Evolutionary conservation across 2,797 vertebrate genomes (phyloP), one percentile per base, ranked within the genome.

Genomic region (Pempheris klunzingeri): DNA sequence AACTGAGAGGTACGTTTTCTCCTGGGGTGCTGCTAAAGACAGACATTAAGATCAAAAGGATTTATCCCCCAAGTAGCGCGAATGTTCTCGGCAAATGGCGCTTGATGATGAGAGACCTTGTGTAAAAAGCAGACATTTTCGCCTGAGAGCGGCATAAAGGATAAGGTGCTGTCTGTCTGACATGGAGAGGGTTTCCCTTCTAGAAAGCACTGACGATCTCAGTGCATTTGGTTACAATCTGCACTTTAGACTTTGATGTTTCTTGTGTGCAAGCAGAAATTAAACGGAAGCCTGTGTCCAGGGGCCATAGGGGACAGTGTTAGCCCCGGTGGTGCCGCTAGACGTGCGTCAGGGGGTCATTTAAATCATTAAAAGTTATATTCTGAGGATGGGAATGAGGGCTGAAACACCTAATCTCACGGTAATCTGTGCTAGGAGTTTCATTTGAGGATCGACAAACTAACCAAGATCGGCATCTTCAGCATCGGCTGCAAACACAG

Each of bases 1-100:
- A 66, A 43, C 65, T 63, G 30, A 62, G 71, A 60, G 70, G 54
- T 32, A 18, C 26, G 46, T 49, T 58, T 77, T 61, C 38, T 41
- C 69, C 54, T 54, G 24, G 28, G 76, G 49, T 18, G 24, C 67
- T 7, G 9, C 65, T 53, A 24, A 11, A 69, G 41, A 64, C 49
- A 55, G 57, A 38, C 38, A 62, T 80, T 57, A 41, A 41, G 17
- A 74, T 74, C 5, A 46, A 38, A 44, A 22, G 32, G 46, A 71
- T 74, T 55, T 13, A 46, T 61, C 9, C 43, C 59, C 28, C 5
- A 3, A 12, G 3, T 28, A 17, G 46, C 20, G 15, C 46, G 11
- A 60, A 49, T 34, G 24, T 60, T n/a, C 32, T 41, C 44, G 50
- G 30, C 26, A 54, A 52, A 67, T 0, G 6, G 17, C 41, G 47